Base-by-base conservation (phyloP, 2,797 vertebrate species). In the Moxostoma hubbsi region DNA sequence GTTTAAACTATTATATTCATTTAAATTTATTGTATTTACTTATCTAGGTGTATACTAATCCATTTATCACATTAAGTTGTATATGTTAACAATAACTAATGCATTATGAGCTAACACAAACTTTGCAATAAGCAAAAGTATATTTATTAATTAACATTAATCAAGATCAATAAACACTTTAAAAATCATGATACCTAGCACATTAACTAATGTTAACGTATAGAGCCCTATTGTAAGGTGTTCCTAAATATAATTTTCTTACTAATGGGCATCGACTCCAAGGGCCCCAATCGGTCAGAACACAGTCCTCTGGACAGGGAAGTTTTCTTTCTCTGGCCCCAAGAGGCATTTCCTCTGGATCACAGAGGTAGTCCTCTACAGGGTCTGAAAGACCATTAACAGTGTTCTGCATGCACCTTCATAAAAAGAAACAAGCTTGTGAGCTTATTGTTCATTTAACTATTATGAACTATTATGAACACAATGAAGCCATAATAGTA, bases 351-450 rank as follows among this genome's bases (percentile, higher is more conserved):
- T 98, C 96, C 84, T 99, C 98, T 9, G 97, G 97, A 82, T 99
- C 98, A 86, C 98, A 99, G 46, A 99, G 93, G 73, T 99, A 99
- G 83, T 99, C 97, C 74, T 99, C 97, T 13, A 96, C 97, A 0
- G 92, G 92, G 81, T 99, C 97, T 7, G 95, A 96, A 66, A 97
- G 98, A 24, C 98, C 97, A 13, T 99, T 97, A 0, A 97, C 93
- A 0, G 96, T 98, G 87, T 98, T 99, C 79, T 96, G 94, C 97
- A 98, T 96, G 78, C 98, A 99, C 86, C 98, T 99, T 88, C 9
- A 85, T 82, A 80, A 2, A 55, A 43, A 10, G 5, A 43, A 24
- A 43, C 5, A 5, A 8, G 13, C n/a, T 43, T 11, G 57, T 51
- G 5, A 16, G 53, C 36, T 43, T 1, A 36, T 36, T 36, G 36